Conservation (phyloP, 2,888 invertebrate species). For the Celastrina argiolus region DNA sequence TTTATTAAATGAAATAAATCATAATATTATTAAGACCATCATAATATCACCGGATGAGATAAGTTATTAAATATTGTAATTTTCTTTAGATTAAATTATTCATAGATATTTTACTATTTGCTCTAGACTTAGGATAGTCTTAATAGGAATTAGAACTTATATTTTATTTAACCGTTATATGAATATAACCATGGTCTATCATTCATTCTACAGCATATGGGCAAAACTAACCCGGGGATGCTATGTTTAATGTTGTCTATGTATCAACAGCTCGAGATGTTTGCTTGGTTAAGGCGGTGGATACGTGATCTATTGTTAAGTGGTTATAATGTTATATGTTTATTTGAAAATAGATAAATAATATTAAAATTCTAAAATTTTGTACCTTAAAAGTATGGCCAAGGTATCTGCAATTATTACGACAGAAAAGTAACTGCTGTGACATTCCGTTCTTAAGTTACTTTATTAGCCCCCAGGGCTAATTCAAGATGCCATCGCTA, state of each 20-base stretch:
- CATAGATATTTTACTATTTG: no score
- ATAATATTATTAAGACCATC: no score
- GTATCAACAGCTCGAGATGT: conserved; percentile 23
- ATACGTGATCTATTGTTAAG: conserved; percentile 17
- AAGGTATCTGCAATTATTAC: neutral
- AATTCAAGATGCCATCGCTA: no score
- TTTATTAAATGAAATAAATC: no score
- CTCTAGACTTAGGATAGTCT: no score
- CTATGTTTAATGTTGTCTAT: conserved; percentile 28
- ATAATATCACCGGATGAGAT: no score
- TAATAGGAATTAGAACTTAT: no score
- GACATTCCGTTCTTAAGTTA: neutral
- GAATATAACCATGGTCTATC: neutral
- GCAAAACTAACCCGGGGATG: neutral
- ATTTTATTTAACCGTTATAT: neutral
- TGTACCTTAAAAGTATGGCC: neutral
- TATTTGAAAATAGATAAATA: conserved; percentile 7
- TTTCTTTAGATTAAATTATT: no score
- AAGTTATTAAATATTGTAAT: no score
- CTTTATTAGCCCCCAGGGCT: no score
- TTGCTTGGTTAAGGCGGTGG: conserved; percentile 16
- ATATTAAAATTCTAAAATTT: neutral
- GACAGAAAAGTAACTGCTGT: neutral
- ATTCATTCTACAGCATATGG: neutral
- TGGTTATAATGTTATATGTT: neutral